Base-by-base conservation (phyloP, 2,797 vertebrate species). In the Darevskia mixta region DNA sequence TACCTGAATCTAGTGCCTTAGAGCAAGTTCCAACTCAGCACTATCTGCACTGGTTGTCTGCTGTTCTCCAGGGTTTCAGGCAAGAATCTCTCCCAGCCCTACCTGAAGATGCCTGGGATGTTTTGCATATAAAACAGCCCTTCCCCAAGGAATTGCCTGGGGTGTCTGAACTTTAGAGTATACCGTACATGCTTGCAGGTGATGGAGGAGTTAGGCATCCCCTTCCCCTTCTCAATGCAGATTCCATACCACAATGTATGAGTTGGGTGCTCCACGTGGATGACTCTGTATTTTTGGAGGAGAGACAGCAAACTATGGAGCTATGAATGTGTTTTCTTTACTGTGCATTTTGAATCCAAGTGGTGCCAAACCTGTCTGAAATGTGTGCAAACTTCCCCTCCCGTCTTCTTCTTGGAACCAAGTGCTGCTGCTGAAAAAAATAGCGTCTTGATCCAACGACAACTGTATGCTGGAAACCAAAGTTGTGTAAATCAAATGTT, bases 281-380 rank as follows among this genome's bases (percentile, higher is more conserved):
- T 17, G 41, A 25, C 32, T 55, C 71, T 49, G 23, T 81, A 71
- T 69, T 41, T 69, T 17, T 69, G 18, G 61, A 82, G 43, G 67
- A 79, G 32, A 76, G 6, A 85, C 8, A 38, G 17, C 41, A 76
- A 86, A 58, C 43, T 55, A 76, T 45, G 81, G 72, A 76, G 25
- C 49, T 85, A 35, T 38, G n/a, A 45, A 67, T 88, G 10, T 85
- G 69, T 88, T 73, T 81, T 81, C 69, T 80, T 80, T 73, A 45
- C 17, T 66, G 41, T 80, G n/a, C 32, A 58, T 66, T 80, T 75
- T 69, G 83, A 64, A 89, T 66, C 78, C 75, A 9, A 82, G 17
- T 85, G 41, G 32, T 89, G 71, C 78, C 78, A 89, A 89, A 81
- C 88, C 83, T 89, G 88, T 77, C 43, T 82, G 78, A 89, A 85